Evolutionary conservation across 2,113 vertebrate species (phyloP).

Genomic region (Aptenodytes patagonicus): DNA sequence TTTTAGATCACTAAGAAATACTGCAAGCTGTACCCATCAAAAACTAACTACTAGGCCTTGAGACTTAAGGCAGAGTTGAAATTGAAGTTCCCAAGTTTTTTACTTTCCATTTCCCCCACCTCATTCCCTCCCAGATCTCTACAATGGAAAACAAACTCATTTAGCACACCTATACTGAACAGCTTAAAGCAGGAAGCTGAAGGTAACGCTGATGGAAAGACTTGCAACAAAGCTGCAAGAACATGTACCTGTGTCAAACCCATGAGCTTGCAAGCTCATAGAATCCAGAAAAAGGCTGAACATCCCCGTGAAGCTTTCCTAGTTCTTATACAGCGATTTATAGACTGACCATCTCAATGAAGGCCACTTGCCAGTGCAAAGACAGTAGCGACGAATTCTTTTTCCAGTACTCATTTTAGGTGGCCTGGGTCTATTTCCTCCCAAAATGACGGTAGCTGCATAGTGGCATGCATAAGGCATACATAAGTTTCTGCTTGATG

Average conservation of each 20-base stretch:
- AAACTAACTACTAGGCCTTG: neutral
- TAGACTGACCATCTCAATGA: neutral
- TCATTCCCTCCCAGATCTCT: neutral
- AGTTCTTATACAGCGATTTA: neutral
- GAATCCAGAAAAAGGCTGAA: neutral
- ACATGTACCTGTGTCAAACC: neutral
- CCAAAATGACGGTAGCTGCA: neutral
- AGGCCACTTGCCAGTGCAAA: neutral
- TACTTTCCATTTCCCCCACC: neutral
- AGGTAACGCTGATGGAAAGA: neutral
- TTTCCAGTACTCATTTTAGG: neutral
- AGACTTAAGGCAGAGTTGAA: neutral
- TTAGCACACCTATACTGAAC: neutral
- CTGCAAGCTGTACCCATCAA: neutral
- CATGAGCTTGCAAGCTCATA: neutral
- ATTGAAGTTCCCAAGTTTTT: neutral
- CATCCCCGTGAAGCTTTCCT: neutral
- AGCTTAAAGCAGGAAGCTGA: neutral
- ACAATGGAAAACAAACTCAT: neutral
- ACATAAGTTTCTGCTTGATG: neutral
- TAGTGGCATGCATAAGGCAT: neutral
- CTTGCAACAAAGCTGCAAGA: neutral
- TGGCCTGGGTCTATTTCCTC: neutral
- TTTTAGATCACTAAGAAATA: neutral
- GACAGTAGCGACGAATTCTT: neutral